Evolutionary conservation across 1,140 invertebrate genomes (phyloP), one percentile per base, ranked within the genome.

Genomic region (Helicoverpa zea): DNA sequence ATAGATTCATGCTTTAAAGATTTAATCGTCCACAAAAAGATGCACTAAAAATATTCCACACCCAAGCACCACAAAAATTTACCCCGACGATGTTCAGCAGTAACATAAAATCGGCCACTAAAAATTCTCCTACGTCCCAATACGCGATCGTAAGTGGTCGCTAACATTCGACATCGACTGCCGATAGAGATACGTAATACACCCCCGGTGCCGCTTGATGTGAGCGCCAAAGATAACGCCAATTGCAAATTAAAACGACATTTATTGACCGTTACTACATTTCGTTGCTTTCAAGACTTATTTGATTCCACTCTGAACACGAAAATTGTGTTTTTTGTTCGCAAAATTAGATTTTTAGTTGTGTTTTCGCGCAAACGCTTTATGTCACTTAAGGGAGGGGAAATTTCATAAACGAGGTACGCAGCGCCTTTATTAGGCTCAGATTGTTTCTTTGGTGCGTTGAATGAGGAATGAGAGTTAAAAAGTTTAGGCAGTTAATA

Each of bases 231-330:
- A 82, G 85, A 88, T 88, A 86, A 81, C 79, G 83, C 68, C 76
- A 83, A 88, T 86, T 81, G 83, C 85, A 85, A 86, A 88, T 86
- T 85, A 88, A 88, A 83, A 83, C 76, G 81, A 84, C 80, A 81
- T 88, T 88, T 88, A 88, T 88, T 85, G 85, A 88, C 87, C 86
- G 74, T 86, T 85, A 85, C 81, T 76, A 73, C 79, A 81, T 84
- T 77, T 77, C 66, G 75, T 85, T 81, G 77, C 81, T 84, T 79
- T 61, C 63, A 63, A 83, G 82, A 83, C 81, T 84, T 80, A 84
- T 84, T 86, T 73, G 79, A 82, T 78, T 83, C 63, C 58, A 18
- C 12, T 61, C 51, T 75, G 58, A 76, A 64, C 16, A 64, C 49
- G 66, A 29, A 76, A 76, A 76, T 76, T 64, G n/a, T 30, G 59